Conservation (phyloP, 64 coral and sea anemone genomes). For the Trachythela sp. region DNA sequence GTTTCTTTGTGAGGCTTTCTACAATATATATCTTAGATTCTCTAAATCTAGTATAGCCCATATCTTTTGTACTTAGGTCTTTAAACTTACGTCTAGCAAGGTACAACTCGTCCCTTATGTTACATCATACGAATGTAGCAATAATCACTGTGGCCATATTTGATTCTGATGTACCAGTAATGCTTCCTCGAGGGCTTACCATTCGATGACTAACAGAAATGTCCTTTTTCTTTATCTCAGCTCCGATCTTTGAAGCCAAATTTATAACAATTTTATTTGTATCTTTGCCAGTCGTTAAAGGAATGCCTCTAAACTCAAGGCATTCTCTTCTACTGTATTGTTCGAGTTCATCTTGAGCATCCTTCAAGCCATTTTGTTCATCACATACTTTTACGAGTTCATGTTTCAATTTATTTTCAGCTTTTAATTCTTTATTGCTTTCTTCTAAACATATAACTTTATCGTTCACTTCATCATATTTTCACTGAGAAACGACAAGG, state of each 20-base stretch:
- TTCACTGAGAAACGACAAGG: neutral
- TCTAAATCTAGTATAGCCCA: neutral
- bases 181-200: neutral
- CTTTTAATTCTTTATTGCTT: constrained; percentile 9
- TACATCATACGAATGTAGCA: constrained; percentile 18
- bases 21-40: neutral
- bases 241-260: neutral
- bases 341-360: constrained; percentile 1
- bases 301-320: constrained; percentile 22
- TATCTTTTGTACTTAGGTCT: neutral
- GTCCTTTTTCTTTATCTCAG: constrained; percentile 22
- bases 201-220: neutral
- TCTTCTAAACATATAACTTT: neutral
- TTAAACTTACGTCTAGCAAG: neutral
- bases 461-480: neutral
- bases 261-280: constrained; percentile 11
- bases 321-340: constrained; percentile 20
- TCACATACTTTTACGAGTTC: neutral
- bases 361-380: neutral
- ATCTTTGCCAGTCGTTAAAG: neutral
- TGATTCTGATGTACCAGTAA: neutral
- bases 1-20: neutral
- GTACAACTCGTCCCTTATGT: constrained; percentile 18
- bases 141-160: constrained; percentile 25
- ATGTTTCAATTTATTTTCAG: constrained; percentile 8